Percentiles rank a stretch among this genome's conserved stretches.
Evolutionary conservation across 1,140 invertebrate species (phyloP).

Genomic region (Colletes gigas): DNA sequence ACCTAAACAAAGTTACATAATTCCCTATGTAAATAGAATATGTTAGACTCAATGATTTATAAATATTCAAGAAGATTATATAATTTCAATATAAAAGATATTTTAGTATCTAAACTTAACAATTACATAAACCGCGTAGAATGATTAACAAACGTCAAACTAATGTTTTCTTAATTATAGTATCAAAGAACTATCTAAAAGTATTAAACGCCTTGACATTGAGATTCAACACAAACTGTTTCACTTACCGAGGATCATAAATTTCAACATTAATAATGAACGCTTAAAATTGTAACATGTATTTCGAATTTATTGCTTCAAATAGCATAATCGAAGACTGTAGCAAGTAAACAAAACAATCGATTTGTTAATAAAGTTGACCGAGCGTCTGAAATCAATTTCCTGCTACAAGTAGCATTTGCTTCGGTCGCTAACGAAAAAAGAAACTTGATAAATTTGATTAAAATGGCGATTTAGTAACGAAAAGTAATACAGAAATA

Average conservation of each 20-base stretch:
- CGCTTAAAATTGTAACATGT: background rate
- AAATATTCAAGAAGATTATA: background rate
- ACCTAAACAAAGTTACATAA: background rate
- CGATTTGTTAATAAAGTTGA: background rate
- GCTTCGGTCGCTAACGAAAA: background rate
- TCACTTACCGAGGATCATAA: background rate
- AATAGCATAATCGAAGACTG: background rate
- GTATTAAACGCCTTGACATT: background rate
- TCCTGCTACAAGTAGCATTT: background rate
- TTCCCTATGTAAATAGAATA: background rate
- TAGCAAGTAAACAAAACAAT: background rate
- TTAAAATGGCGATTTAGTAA: background rate
- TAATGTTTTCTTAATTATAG: background rate
- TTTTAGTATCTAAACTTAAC: constrained; percentile 17
- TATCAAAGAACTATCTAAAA: background rate
- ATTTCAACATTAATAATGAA: background rate
- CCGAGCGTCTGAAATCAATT: background rate
- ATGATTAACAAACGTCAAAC: constrained; percentile 9
- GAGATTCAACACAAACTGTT: background rate
- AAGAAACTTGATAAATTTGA: background rate
- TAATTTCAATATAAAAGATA: background rate
- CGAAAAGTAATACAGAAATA: background rate
- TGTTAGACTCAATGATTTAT: background rate
- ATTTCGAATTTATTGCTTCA: background rate
- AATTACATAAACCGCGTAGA: background rate